A percentile compares a stretch with the other conserved stretches of the same genome.
Conservation (phyloP, 2,888 invertebrate genomes). For the Mythimna lalbum region DNA sequence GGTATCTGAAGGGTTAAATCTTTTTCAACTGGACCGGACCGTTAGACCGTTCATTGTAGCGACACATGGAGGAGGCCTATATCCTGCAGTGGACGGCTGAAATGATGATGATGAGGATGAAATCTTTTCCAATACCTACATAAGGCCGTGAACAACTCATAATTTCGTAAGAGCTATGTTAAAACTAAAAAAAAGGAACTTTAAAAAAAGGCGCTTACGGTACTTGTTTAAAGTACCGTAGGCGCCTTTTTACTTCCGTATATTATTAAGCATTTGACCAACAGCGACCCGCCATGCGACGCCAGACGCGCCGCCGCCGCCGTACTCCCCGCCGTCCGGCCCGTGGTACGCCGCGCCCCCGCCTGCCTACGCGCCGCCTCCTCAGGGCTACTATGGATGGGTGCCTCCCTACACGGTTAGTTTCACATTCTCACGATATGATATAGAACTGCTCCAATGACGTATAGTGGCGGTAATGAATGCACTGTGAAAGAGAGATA, state of each 20-base stretch:
- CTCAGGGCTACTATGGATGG: conserved; percentile 98
- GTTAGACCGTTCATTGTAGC: too few species aligned
- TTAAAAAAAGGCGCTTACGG: too few species aligned
- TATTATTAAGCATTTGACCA: background rate
- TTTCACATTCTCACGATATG: background rate
- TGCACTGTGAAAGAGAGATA: too few species aligned
- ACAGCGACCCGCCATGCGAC: conserved; percentile 91
- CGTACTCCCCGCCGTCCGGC: conserved; percentile 94
- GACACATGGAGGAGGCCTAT: too few species aligned
- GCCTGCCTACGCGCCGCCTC: conserved; percentile 96
- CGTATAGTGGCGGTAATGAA: too few species aligned
- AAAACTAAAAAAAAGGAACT: too few species aligned
- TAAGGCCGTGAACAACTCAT: background rate
- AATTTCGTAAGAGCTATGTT: background rate
- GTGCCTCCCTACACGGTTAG: conserved; percentile 94
- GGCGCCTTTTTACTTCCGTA: background rate
- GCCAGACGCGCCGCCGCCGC: conserved; percentile 93
- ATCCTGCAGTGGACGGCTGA: too few species aligned
- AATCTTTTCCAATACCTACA: background rate
- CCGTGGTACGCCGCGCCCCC: conserved; percentile 97
- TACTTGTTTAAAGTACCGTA: background rate
- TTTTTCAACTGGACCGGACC: too few species aligned
- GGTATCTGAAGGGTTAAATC: too few species aligned
- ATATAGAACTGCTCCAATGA: too few species aligned
- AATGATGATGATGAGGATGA: too few species aligned